These are phyloP conservation scores for Triops longicaudatus DNA, from an alignment of 1,140 invertebrate genomes.

Conservation along the genomic window DNA sequence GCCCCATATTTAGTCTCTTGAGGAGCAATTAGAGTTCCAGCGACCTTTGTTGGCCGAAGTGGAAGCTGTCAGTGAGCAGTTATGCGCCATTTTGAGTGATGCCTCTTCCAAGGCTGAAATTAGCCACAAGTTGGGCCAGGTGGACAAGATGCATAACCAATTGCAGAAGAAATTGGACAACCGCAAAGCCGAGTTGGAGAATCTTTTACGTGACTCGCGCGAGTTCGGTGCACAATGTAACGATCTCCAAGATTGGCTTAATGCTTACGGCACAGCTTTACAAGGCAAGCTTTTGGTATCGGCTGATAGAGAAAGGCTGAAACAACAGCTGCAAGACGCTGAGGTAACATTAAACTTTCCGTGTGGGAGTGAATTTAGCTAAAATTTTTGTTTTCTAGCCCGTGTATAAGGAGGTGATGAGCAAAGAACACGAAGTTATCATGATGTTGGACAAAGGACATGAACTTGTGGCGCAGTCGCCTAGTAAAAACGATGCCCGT, in stretches of 20 bases:
- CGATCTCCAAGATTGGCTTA: conserved; percentile 78
- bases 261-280: conserved; percentile 57
- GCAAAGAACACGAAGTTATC: conserved; percentile 85
- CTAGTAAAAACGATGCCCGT: conserved; percentile 40
- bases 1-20: conserved; percentile 51
- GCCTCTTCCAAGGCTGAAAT: conserved; percentile 81
- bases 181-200: conserved; percentile 81
- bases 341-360: conserved; percentile 46
- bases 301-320: conserved; percentile 69
- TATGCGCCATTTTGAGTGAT: conserved; percentile 84
- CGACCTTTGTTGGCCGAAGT: conserved; percentile 76
- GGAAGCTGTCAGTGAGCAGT: conserved; percentile 71
- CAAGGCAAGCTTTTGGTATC: conserved; percentile 72
- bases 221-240: conserved; percentile 79
- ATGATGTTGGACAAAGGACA: conserved; percentile 87
- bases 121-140: conserved; percentile 69
- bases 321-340: conserved; percentile 76
- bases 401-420: conserved; percentile 75
- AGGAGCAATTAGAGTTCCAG: conserved; percentile 77
- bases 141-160: conserved; percentile 72
- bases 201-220: conserved; percentile 65
- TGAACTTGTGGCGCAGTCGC: conserved; percentile 55
- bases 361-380: background rate
- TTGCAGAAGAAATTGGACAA: conserved; percentile 82
- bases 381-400: conserved; percentile 43